Evolutionary conservation across 2,797 vertebrate species (phyloP), one percentile per base, ranked within the genome.

Genomic region (Silurus lanzhouensis): DNA sequence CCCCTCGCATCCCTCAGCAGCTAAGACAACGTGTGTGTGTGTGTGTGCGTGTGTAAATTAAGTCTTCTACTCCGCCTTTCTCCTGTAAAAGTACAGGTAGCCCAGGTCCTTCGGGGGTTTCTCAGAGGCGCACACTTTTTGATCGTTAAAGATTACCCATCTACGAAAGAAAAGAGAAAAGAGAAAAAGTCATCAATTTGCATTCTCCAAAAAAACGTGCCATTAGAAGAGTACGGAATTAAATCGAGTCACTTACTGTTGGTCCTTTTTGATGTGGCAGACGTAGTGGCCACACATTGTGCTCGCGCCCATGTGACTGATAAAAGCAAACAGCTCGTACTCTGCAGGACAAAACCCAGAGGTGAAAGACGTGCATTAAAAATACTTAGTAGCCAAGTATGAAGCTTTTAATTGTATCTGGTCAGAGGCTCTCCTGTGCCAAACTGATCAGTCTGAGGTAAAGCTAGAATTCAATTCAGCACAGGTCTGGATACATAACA

Each of bases 221-320:
- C n/a, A 52, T 5, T 20, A 71, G 1, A 15, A 3, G 48, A 20
- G 9, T 6, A 57, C 12, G 38, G 63, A 63, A 60, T 22, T 22
- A 58, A 9, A 17, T 38, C 1, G n/a, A 0, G 58, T 3, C 81
- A 94, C 96, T 96, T 91, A 99, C 98, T 98, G 97, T 91, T 97
- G 97, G 81, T 99, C 97, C 92, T 99, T 99, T 95, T 98, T 99
- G 95, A 99, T 99, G 93, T 99, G 98, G 93, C 98, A 99, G 91
- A 99, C 98, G 0, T 99, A 99, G 94, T 99, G 98, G 85, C 98
- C 98, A 46, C 98, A 99, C 98, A 99, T 99, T 68, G 98, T 99
- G 5, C 98, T 99, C 15, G 97, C 97, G 89, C 98, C 98, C 98
- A 99, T 99, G 95, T 99, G 98, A 91, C 98, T 99, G 95, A 99